A percentile compares a stretch with the other conserved stretches of the same genome.
Evolutionary conservation across 1,140 invertebrate genomes (phyloP).

Genomic region (Hydropsyche tenuis): DNA sequence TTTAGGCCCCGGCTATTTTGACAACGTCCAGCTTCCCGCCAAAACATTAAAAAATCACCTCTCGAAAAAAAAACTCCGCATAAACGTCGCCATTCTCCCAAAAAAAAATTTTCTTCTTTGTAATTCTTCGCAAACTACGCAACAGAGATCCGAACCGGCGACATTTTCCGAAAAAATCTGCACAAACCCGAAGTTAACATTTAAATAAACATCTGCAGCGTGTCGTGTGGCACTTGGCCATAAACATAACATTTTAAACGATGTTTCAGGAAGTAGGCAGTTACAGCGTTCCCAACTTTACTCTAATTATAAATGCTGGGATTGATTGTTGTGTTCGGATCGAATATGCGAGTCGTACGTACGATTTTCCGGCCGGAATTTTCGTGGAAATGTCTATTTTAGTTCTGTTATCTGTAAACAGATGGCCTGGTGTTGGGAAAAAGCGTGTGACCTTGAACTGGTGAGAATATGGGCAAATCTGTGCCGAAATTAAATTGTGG

Average conservation of each 20-base stretch:
- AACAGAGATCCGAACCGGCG: too few relatives aligned
- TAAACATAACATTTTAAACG: constrained; percentile 8
- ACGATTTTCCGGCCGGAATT: background rate
- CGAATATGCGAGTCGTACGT: too few relatives aligned
- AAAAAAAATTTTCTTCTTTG: too few relatives aligned
- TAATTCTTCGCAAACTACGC: too few relatives aligned
- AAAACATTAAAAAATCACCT: constrained; percentile 1
- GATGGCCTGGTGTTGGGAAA: background rate
- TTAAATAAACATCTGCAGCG: too few relatives aligned
- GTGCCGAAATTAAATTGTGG: too few relatives aligned
- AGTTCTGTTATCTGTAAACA: background rate
- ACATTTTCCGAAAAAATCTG: too few relatives aligned
- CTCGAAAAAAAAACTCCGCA: background rate
- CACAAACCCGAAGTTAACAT: too few relatives aligned
- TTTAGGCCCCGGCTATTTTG: background rate
- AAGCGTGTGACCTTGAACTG: background rate
- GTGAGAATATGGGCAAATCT: background rate
- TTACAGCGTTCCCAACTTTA: background rate
- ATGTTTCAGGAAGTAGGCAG: constrained; percentile 1
- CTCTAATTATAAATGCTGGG: too few relatives aligned
- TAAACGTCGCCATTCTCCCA: too few relatives aligned
- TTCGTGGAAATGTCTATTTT: constrained; percentile 9
- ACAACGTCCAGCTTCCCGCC: background rate
- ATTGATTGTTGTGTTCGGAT: too few relatives aligned
- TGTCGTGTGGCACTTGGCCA: constrained; percentile 6